Base-by-base conservation (phyloP, 2,797 vertebrate genomes). In the Eidolon dupreanum region DNA sequence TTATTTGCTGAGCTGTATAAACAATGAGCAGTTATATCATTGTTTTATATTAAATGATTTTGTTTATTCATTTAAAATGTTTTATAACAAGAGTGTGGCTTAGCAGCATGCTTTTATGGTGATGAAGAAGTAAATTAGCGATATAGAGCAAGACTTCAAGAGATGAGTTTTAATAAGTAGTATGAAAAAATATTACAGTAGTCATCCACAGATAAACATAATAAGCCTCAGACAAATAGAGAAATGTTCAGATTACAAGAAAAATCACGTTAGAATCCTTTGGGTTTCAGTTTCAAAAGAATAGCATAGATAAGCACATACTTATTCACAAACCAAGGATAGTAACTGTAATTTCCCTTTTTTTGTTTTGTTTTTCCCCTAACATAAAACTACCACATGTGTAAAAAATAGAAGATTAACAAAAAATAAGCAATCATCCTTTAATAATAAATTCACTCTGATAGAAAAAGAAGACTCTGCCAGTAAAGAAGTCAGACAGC, bases 81-180 rank as follows among this genome's bases (percentile, higher is more conserved):
- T 81, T 83, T 91, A 93, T 94, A 61, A 15, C 46, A 87, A n/a
- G 70, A 65, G 36, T 24, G 6, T 93, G 57, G 82, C 61, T 93
- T 82, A n/a, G 26, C 61, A 89, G 74, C 94, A 83, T 70, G 78
- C 51, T 97, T 91, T 97, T 91, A 89, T 0, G 33, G 96, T 96
- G 97, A 70, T 0, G 92, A 98, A 98, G 91, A 98, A 97, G 96
- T 98, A 97, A 98, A 98, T 98, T 97, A 98, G 87, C 84, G 97
- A 95, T 93, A 88, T 0, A 88, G 95, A 98, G 81, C 63, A 94
- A 97, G 97, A 97, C 86, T 98, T 97, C 41, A 96, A 94, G 90
- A 98, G 96, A 95, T 0, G 11, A 97, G 41, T 96, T 97, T 98
- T 98, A 98, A 89, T 98, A 98, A 98, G 74, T 94, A 92, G 46